Conservation (phyloP, 2,888 invertebrate genomes). For the Melieria crassipennis region DNA sequence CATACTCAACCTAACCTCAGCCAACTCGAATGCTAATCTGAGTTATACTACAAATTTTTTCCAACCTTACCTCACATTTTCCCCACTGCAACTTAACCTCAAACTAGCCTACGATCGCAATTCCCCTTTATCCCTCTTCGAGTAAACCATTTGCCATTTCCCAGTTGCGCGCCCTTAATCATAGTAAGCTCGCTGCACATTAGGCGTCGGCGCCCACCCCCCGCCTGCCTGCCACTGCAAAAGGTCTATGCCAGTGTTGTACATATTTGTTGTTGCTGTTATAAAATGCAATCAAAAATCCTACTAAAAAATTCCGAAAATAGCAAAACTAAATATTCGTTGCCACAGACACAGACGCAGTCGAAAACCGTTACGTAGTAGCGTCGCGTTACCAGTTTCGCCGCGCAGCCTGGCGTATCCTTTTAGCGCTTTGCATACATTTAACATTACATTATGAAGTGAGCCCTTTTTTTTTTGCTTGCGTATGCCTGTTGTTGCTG, state of each 20-base stretch:
- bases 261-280: neutral
- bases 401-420: neutral
- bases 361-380: neutral
- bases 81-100: too few relatives aligned
- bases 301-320: slow-evolving; percentile 23
- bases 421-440: slow-evolving; percentile 1
- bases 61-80: too few relatives aligned
- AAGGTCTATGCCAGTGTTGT: neutral
- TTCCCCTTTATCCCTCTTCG: too few relatives aligned
- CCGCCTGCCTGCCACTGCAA: too few relatives aligned
- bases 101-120: too few relatives aligned
- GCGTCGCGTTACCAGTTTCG: neutral
- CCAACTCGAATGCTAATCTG: too few relatives aligned
- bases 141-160: too few relatives aligned
- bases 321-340: slow-evolving; percentile 32
- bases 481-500: neutral
- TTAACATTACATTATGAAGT: slow-evolving; percentile 1
- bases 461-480: slow-evolving; percentile 3
- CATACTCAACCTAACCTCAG: too few relatives aligned
- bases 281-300: slow-evolving; percentile 26
- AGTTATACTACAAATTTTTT: too few relatives aligned
- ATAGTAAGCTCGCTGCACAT: too few relatives aligned
- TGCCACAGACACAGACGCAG: slow-evolving; percentile 1
- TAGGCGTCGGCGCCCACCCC: too few relatives aligned
- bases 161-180: too few relatives aligned